Evolutionary conservation across 2,888 invertebrate species (phyloP), one percentile per base, ranked within the genome.

Genomic region (Drosophila hamatofila): DNA sequence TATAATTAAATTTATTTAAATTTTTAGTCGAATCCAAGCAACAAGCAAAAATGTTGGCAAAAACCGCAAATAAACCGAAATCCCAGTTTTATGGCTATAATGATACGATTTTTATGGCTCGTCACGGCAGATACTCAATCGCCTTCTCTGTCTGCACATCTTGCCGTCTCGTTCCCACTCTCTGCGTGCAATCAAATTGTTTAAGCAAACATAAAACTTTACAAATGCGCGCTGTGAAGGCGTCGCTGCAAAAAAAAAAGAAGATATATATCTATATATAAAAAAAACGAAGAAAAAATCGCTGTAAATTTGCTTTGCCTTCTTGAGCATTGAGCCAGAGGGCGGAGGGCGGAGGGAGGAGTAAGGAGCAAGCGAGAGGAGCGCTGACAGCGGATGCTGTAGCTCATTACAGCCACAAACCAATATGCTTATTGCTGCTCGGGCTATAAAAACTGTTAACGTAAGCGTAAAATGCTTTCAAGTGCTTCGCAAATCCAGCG

Each of bases 1-100:
- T 81, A 83, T 88, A 88, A 85, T 88, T 88, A 88, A 88, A 88
- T 85, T 88, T 88, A 85, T 85, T 85, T 86, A 85, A 85, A 88
- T 86, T 86, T 81, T 74, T 64, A 65, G 55, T 63, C 51, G 72
- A 66, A 70, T 56, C 56, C 69, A 46, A 65, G 63, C 72, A 69
- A 78, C 74, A 64, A 72, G 63, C 71, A 63, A 60, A 63, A 63
- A 56, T 48, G 58, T 54, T 59, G 49, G 67, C 67, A 84, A 84
- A 82, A 78, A 63, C 83, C 52, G 72, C 86, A 84, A 84, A 88
- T 84, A 88, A 83, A 79, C 79, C 75, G 70, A 85, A 85, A 84
- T 84, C 83, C 88, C 83, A 64, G 79, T 83, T 84, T 84, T 83
- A 84, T 84, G 74, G 86, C 88, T 80, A 78, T 85, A 84, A 84